These are phyloP conservation scores for Campoplex nolae DNA, from an alignment of 2,888 invertebrate species.

Conservation along the genomic window DNA sequence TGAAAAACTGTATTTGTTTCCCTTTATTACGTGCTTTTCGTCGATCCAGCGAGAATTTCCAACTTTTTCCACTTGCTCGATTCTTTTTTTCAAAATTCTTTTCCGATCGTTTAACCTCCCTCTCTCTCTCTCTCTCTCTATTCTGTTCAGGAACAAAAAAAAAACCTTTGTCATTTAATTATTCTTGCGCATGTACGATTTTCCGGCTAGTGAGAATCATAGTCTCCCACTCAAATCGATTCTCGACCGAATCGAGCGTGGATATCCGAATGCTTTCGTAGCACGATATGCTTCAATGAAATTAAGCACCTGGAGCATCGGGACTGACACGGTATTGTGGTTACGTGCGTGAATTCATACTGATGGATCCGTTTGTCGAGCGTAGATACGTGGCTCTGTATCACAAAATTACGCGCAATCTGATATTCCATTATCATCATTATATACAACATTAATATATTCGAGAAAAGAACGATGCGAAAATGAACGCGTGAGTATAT, in stretches of 20 bases:
- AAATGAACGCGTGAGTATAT: not conserved
- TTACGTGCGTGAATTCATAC: constrained; percentile 2
- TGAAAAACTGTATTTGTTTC: too few species aligned
- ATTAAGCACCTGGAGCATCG: not conserved
- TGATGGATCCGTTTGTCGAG: constrained; percentile 20
- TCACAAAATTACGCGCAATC: not conserved
- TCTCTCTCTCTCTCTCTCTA: too few species aligned
- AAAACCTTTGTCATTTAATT: not conserved
- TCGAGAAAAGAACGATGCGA: not conserved
- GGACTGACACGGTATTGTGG: not conserved
- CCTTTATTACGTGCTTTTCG: too few species aligned
- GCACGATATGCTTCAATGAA: constrained; percentile 14
- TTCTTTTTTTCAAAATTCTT: not conserved
- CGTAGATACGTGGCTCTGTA: constrained; percentile 1
- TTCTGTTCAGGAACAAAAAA: not conserved
- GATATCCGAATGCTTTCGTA: not conserved
- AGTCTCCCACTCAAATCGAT: not conserved
- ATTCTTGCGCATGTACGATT: not conserved
- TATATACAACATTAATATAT: not conserved
- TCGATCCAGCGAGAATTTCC: not conserved
- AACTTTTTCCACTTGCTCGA: not conserved
- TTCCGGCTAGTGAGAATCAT: not conserved
- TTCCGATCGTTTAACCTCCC: not conserved
- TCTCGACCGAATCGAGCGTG: not conserved
- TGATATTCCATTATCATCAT: not conserved